Conservation (phyloP, 2,888 invertebrate species). For the Synergus gifuensis region DNA sequence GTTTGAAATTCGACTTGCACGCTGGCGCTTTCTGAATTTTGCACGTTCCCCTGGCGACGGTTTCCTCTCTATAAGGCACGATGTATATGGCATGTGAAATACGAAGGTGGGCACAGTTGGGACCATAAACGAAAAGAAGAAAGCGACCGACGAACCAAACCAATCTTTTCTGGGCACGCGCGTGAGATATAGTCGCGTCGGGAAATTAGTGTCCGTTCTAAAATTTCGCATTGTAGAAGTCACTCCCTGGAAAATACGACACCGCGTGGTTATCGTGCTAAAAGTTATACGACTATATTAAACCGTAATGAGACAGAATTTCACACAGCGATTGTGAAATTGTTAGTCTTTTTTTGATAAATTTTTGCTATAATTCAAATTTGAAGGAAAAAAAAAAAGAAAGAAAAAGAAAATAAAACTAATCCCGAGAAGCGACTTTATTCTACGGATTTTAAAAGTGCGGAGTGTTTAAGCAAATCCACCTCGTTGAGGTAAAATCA, state of each 20-base stretch:
- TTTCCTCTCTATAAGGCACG: conserved; percentile 56
- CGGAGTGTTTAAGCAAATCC: conserved; percentile 7
- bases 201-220: conserved; percentile 74
- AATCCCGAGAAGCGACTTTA: neutral
- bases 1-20: conserved; percentile 45
- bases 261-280: neutral
- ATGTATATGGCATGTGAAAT: conserved; percentile 24
- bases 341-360: neutral
- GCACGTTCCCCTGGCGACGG: conserved; percentile 64
- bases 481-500: conserved; percentile 13
- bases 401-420: neutral
- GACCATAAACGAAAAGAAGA: conserved; percentile 49
- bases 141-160: conserved; percentile 60
- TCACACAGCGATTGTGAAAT: neutral
- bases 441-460: neutral
- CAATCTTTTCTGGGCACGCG: conserved; percentile 73
- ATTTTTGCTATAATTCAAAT: neutral
- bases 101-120: conserved; percentile 44
- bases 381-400: neutral
- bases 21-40: conserved; percentile 54
- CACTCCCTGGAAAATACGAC: neutral
- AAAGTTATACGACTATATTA: neutral
- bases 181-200: conserved; percentile 74
- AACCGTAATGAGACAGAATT: neutral
- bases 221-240: conserved; percentile 59